A percentile compares a stretch with the other conserved stretches of the same genome.
These are phyloP conservation scores for Thalpophila matura DNA, from an alignment of 2,888 invertebrate species.

Conservation along the genomic window DNA sequence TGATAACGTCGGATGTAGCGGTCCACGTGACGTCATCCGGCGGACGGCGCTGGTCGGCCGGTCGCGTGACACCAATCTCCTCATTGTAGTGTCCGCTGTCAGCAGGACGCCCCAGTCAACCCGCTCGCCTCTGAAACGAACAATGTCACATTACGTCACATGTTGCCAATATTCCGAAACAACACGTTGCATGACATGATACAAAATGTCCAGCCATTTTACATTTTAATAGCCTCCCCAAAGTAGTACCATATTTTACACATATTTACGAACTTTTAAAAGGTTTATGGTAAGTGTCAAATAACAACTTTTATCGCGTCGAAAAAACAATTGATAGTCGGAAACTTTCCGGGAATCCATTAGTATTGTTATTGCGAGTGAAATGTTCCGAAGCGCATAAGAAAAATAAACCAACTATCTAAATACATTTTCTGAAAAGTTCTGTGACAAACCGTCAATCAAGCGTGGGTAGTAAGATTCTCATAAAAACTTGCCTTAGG, in stretches of 20 bases:
- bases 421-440: conserved; percentile 27
- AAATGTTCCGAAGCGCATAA: conserved; percentile 14
- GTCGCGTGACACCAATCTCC: conserved; percentile 82
- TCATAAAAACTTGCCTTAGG: conserved; percentile 22
- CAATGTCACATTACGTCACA: conserved; percentile 55
- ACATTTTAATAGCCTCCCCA: conserved; percentile 38
- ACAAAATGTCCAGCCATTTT: conserved; percentile 35
- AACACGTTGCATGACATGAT: conserved; percentile 12
- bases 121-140: conserved; percentile 58
- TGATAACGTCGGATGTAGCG: conserved; percentile 81
- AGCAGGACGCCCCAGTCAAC: conserved; percentile 60
- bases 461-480: conserved; percentile 6
- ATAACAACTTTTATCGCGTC: conserved; percentile 21
- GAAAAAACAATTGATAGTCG: conserved; percentile 21
- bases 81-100: conserved; percentile 66
- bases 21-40: conserved; percentile 83
- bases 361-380: conserved; percentile 33
- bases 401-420: conserved; percentile 22
- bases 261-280: conserved; percentile 19
- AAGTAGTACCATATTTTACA: conserved; percentile 25
- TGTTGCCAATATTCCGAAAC: conserved; percentile 48
- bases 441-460: conserved; percentile 29
- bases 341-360: conserved; percentile 33
- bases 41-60: conserved; percentile 68
- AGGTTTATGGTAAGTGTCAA: conserved; percentile 32